phyloP scores from a whole-genome alignment of 2,113 vertebrate genomes.

The Uropsilus gracilis region DNA sequence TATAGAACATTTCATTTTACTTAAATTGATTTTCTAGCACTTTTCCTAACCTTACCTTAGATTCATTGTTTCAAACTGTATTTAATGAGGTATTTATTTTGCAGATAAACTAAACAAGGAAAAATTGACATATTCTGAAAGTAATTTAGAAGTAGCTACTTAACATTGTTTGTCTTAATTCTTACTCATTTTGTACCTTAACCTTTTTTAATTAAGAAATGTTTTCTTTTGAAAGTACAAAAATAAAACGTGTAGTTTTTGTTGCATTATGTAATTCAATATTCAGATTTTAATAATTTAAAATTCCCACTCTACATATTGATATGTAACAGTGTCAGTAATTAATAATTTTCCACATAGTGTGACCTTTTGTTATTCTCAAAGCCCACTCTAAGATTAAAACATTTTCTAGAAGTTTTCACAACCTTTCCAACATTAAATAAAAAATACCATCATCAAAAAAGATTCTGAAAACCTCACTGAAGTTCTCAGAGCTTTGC shows the following conservation, averaged over 20 bases:
- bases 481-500: neutral
- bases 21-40: neutral
- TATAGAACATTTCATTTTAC: conserved; percentile 51
- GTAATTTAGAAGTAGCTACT: neutral
- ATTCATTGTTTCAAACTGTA: conserved; percentile 27
- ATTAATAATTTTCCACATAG: conserved; percentile 29
- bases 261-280: conserved; percentile 3
- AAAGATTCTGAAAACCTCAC: neutral
- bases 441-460: neutral
- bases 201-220: neutral
- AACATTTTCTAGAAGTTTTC: conserved; percentile 36
- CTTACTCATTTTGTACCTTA: neutral
- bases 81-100: conserved; percentile 51
- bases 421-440: conserved; percentile 23
- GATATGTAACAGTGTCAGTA: neutral
- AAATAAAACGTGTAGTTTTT: conserved; percentile 49
- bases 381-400: neutral
- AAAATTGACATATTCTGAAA: neutral
- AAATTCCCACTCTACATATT: conserved; percentile 28
- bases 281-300: neutral
- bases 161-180: conserved; percentile 10
- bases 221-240: conserved; percentile 45
- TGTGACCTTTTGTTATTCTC: conserved; percentile 23
- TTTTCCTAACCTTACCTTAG: neutral
- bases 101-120: conserved; percentile 50